Evolutionary conservation across 2,113 vertebrate genomes (phyloP).

Genomic region (Geothlypis trichas): DNA sequence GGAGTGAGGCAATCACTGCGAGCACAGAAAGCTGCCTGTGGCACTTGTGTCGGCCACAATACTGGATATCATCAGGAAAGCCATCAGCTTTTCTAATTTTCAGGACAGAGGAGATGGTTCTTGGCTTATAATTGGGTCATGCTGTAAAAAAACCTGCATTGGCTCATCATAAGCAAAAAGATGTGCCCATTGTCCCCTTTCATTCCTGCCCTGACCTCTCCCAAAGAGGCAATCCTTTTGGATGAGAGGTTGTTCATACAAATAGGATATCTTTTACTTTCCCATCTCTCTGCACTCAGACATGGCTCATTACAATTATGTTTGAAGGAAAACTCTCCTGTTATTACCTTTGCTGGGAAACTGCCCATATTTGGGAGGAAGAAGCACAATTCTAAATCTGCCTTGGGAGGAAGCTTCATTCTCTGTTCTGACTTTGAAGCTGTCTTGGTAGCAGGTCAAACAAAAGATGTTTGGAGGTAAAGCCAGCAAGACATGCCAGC

Average conservation of each 20-base stretch:
- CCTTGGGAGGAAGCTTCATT: neutral
- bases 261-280: neutral
- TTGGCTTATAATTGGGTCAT: conserved; percentile 33
- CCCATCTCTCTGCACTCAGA: neutral
- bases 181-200: neutral
- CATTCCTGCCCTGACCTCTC: neutral
- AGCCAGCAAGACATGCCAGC: neutral
- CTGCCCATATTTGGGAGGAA: neutral
- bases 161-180: neutral
- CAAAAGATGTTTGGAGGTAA: neutral
- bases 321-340: neutral
- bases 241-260: neutral
- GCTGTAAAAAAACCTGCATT: neutral
- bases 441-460: neutral
- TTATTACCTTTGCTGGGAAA: neutral
- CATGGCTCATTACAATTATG: neutral
- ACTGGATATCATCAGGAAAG: conserved; percentile 30
- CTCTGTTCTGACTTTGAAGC: neutral
- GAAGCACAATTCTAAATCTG: neutral
- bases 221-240: neutral
- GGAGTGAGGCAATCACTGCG: neutral
- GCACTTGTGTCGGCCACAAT: neutral
- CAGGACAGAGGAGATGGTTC: conserved; percentile 12
- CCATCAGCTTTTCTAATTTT: conserved; percentile 38
- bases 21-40: neutral